Percentiles rank a stretch among this genome's conserved stretches.
phyloP scores from a whole-genome alignment of 1,140 invertebrate species.

The Caerostris darwini region DNA sequence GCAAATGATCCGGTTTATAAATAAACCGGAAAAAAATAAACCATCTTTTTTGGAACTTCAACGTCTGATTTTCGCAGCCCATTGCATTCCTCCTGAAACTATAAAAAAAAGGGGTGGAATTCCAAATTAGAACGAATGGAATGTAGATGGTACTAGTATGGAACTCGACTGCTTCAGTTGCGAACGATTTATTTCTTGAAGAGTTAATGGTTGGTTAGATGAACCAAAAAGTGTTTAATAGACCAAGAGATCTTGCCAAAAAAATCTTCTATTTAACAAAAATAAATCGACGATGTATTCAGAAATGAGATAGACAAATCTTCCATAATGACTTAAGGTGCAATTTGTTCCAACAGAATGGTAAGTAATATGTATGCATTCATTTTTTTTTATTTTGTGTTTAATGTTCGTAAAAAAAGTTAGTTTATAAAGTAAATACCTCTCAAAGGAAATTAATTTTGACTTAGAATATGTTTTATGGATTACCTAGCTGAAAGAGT shows the following conservation, averaged over 20 bases:
- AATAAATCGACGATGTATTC: too few relatives aligned
- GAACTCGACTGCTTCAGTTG: background rate
- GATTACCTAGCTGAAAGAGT: too few relatives aligned
- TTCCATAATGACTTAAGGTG: too few relatives aligned
- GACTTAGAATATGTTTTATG: too few relatives aligned
- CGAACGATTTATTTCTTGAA: background rate
- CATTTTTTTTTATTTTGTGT: too few relatives aligned
- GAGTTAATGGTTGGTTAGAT: background rate
- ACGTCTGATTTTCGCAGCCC: slow-evolving; percentile 14
- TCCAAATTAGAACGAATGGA: slow-evolving; percentile 26
- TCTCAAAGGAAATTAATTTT: too few relatives aligned
- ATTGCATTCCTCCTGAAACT: background rate
- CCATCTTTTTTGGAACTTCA: background rate
- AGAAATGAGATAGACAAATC: too few relatives aligned
- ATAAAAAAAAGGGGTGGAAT: background rate
- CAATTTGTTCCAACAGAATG: background rate
- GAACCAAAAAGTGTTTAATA: background rate
- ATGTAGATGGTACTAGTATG: background rate
- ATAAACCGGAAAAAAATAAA: slow-evolving; percentile 17
- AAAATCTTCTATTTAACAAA: too few relatives aligned
- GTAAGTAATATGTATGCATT: background rate
- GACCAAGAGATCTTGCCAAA: too few relatives aligned
- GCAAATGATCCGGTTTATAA: background rate
- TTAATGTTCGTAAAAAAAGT: too few relatives aligned
- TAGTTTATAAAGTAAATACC: too few relatives aligned